Percentiles rank a stretch among this genome's conserved stretches.
Conservation (phyloP, 2,797 vertebrate genomes). For the Muscicapa striata region DNA sequence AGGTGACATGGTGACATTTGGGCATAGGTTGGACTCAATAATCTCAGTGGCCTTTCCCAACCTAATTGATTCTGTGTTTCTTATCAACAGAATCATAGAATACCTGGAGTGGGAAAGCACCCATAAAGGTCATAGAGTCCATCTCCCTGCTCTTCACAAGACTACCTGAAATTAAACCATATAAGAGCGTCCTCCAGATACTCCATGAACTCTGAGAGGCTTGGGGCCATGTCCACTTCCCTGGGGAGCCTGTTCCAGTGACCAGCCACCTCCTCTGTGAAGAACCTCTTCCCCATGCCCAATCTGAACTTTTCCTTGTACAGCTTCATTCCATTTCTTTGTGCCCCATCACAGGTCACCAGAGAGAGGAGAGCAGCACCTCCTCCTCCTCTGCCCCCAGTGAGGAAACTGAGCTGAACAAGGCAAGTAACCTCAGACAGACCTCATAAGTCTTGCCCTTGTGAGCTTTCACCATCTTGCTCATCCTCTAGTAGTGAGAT, state of each 20-base stretch:
- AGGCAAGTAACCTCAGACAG: background rate
- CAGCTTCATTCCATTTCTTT: background rate
- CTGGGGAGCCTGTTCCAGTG: background rate
- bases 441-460: background rate
- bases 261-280: background rate
- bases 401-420: background rate
- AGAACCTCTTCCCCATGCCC: background rate
- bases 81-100: background rate
- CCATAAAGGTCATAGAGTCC: fast-evolving
- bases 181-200: too few species aligned
- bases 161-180: background rate
- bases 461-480: background rate
- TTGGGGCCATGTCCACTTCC: background rate
- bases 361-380: background rate
- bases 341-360: background rate
- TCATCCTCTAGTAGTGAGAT: background rate
- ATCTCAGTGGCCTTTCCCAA: background rate
- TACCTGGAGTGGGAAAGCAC: background rate
- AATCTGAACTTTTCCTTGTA: background rate
- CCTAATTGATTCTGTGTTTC: background rate
- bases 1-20: fast-evolving
- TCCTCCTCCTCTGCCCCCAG: fast-evolving
- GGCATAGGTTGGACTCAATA: background rate
- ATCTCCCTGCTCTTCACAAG: background rate
- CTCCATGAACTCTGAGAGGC: background rate